These are phyloP conservation scores for Conus betulinus DNA, from an alignment of 1,140 invertebrate species.

Conservation along the genomic window DNA sequence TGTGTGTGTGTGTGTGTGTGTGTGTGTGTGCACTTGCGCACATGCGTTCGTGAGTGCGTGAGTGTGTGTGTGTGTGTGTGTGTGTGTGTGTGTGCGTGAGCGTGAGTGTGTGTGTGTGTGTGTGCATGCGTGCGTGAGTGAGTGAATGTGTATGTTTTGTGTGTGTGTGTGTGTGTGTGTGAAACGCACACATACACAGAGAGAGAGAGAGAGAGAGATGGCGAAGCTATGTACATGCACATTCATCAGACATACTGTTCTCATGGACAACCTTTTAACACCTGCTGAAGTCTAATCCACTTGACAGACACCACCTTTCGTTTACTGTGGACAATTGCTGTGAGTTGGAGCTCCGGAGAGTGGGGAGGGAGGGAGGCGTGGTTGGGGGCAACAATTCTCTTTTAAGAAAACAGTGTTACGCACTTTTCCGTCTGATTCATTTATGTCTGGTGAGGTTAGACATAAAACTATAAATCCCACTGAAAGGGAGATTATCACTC, in stretches of 20 bases:
- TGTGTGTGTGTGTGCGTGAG: neutral
- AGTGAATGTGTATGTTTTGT: neutral
- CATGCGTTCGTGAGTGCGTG: neutral
- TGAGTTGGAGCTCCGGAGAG: no score
- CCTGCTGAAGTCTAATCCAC: neutral
- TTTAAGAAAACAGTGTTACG: no score
- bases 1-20: constrained; percentile 11
- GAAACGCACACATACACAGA: no score
- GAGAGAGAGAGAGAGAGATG: neutral
- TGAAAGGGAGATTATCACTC: no score
- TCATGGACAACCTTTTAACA: neutral
- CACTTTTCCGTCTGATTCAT: no score
- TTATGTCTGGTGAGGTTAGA: no score
- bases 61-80: neutral
- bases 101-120: neutral
- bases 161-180: no score
- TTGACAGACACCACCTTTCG: neutral
- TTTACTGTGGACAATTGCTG: neutral
- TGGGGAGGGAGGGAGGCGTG: neutral
- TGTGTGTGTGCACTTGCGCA: neutral
- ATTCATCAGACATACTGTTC: neutral
- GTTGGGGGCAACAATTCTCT: no score
- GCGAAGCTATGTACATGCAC: neutral
- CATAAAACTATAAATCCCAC: no score
- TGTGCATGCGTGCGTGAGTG: neutral